These are phyloP conservation scores for Apotomis capreana DNA, from an alignment of 2,888 invertebrate genomes.

Conservation along the genomic window DNA sequence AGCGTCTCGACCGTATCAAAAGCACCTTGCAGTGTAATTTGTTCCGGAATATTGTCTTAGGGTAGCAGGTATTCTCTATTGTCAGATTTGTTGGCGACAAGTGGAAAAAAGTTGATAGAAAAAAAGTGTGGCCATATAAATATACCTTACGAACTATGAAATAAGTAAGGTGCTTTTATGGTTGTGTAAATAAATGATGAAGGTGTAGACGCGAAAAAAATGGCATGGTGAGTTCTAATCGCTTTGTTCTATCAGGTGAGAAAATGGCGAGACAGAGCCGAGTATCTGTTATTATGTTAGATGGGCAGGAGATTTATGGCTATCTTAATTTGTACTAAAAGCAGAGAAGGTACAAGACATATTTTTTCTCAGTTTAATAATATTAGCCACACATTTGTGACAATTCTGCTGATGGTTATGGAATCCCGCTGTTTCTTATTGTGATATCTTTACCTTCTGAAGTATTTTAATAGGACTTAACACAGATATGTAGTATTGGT, in stretches of 20 bases:
- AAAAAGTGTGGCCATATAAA: slow-evolving; percentile 55
- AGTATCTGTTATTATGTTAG: slow-evolving; percentile 34
- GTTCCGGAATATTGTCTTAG: slow-evolving; percentile 73
- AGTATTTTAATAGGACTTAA: too few species aligned
- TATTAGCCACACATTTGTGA: background rate
- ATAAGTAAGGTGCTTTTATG: slow-evolving; percentile 73
- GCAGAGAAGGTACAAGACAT: slow-evolving; percentile 7
- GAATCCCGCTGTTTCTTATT: too few species aligned
- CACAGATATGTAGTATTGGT: too few species aligned
- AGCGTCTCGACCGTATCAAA: slow-evolving; percentile 58
- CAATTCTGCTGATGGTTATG: too few species aligned
- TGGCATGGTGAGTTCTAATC: slow-evolving; percentile 50
- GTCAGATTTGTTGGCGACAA: slow-evolving; percentile 53
- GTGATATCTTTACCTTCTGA: too few species aligned
- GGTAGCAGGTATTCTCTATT: slow-evolving; percentile 71
- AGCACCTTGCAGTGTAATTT: slow-evolving; percentile 74
- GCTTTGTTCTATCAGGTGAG: slow-evolving; percentile 66
- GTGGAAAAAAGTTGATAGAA: slow-evolving; percentile 48
- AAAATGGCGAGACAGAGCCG: slow-evolving; percentile 37
- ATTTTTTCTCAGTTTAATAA: slow-evolving; percentile 17
- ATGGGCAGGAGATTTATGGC: slow-evolving; percentile 34
- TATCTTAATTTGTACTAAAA: slow-evolving; percentile 31
- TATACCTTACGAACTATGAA: slow-evolving; percentile 56
- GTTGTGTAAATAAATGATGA: slow-evolving; percentile 54
- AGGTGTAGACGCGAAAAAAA: slow-evolving; percentile 59